These are phyloP conservation scores for Cantharis rustica DNA, from an alignment of 2,888 invertebrate genomes.

Conservation along the genomic window DNA sequence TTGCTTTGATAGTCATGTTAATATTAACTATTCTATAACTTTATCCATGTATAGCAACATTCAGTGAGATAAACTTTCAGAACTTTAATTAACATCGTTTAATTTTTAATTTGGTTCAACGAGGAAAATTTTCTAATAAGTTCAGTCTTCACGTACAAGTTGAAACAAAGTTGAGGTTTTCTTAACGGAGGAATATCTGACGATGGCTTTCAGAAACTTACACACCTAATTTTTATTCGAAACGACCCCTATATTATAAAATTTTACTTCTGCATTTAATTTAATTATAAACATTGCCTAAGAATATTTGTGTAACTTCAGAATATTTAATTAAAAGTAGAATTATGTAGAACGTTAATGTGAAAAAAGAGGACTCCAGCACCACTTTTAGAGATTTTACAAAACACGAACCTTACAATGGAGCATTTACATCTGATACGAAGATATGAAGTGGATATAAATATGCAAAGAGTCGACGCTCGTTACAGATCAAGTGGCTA, in stretches of 20 bases:
- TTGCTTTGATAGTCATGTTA: not conserved
- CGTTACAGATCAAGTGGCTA: slow-evolving; percentile 50
- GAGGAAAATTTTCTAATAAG: not conserved
- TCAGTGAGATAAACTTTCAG: not conserved
- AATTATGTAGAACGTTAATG: not conserved
- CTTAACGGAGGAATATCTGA: not conserved
- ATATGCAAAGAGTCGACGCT: slow-evolving; percentile 48
- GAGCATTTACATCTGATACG: slow-evolving; percentile 47
- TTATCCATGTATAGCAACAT: not conserved
- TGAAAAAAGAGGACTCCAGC: slow-evolving; percentile 6
- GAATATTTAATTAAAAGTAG: not conserved
- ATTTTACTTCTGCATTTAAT: not conserved
- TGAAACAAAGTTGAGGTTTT: not conserved
- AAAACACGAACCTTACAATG: slow-evolving; percentile 29
- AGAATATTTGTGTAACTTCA: not conserved
- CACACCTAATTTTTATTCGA: not conserved
- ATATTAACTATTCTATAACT: not conserved
- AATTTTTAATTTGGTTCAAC: not conserved
- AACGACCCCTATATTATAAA: not conserved
- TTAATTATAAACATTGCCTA: not conserved
- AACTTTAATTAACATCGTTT: not conserved
- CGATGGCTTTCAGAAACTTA: not conserved
- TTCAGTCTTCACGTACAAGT: not conserved
- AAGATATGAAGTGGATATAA: slow-evolving; percentile 48
- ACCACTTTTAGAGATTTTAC: slow-evolving; percentile 12